phyloP scores from a whole-genome alignment of 2,888 invertebrate genomes.

The Bugulina stolonifera region DNA sequence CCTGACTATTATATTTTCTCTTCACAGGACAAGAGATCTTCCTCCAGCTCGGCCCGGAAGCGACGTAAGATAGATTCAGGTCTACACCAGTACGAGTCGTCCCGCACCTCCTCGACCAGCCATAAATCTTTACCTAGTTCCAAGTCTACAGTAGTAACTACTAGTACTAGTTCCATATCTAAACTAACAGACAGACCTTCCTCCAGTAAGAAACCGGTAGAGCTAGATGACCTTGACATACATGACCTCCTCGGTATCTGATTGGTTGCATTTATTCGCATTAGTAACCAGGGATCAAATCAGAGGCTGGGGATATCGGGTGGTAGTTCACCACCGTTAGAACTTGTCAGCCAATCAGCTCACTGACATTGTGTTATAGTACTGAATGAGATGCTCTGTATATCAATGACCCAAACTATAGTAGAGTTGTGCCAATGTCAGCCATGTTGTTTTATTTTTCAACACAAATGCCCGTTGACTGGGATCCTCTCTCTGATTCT shows the following conservation, averaged over 20 bases:
- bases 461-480: too few relatives aligned
- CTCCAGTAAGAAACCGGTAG: background rate
- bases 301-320: too few relatives aligned
- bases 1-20: background rate
- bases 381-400: too few relatives aligned
- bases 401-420: too few relatives aligned
- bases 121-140: background rate
- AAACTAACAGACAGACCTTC: background rate
- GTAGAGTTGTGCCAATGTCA: too few relatives aligned
- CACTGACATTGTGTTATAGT: too few relatives aligned
- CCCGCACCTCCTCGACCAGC: background rate
- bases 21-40: background rate
- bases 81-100: background rate
- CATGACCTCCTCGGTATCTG: conserved; percentile 8
- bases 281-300: too few relatives aligned
- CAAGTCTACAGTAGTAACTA: background rate
- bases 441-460: too few relatives aligned
- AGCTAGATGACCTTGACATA: conserved; percentile 4
- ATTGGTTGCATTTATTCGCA: too few relatives aligned
- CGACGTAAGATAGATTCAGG: conserved; percentile 14
- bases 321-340: too few relatives aligned
- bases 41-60: background rate
- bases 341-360: too few relatives aligned
- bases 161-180: background rate
- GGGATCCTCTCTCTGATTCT: too few relatives aligned